Evolutionary conservation across 2,797 vertebrate species (phyloP).

Genomic region (Scleropages formosus): DNA sequence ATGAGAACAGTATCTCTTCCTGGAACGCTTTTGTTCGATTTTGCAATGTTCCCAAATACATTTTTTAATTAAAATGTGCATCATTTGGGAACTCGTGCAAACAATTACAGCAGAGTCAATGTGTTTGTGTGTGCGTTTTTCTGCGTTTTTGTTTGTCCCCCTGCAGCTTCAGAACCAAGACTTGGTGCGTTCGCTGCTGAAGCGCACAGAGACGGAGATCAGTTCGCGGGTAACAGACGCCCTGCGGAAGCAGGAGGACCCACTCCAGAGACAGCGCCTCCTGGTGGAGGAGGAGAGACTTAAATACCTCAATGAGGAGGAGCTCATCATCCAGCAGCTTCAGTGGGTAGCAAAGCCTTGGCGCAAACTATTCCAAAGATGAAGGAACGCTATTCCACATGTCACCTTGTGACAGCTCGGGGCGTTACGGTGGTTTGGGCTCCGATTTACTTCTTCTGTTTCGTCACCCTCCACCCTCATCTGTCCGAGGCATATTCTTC

Average conservation of each 20-base stretch:
- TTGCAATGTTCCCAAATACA: background rate
- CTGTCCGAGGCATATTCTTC: too few relatives aligned
- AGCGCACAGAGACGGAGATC: conserved; percentile 88
- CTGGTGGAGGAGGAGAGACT: conserved; percentile 96
- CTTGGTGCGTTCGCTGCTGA: conserved; percentile 82
- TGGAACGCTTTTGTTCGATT: too few relatives aligned
- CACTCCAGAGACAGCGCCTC: conserved; percentile 93
- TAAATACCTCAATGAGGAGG: conserved; percentile 96
- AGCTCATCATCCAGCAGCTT: conserved; percentile 95
- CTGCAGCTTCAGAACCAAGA: conserved; percentile 93
- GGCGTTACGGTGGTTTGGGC: too few relatives aligned
- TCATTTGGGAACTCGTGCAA: conserved; percentile 5
- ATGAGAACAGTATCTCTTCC: too few relatives aligned
- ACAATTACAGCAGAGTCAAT: conserved; percentile 21
- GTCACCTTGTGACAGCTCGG: background rate
- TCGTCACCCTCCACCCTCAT: too few relatives aligned
- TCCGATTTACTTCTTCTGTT: too few relatives aligned
- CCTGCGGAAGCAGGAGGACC: conserved; percentile 92
- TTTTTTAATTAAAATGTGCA: too few relatives aligned
- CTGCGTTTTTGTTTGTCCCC: conserved; percentile 26
- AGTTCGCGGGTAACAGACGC: conserved; percentile 87
- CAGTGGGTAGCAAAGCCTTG: conserved; percentile 74
- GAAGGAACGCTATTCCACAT: too few relatives aligned
- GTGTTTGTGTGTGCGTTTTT: conserved; percentile 30
- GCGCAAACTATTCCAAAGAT: background rate